phyloP scores from a whole-genome alignment of 2,888 invertebrate species.

The Brenthis hecate region DNA sequence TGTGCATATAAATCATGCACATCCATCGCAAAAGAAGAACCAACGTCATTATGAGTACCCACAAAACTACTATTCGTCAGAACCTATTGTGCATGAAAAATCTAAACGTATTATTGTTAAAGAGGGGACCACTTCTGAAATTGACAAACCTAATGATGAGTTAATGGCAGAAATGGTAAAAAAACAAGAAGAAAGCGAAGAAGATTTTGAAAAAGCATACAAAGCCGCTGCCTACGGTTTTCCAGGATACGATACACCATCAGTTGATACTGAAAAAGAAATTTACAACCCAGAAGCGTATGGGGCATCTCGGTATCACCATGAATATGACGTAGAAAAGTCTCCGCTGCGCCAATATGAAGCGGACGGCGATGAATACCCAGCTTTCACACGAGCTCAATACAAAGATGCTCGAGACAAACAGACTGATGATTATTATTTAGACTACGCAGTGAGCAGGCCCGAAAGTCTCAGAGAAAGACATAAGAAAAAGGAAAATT shows the following conservation, averaged over 20 bases:
- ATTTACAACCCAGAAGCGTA: conserved; percentile 66
- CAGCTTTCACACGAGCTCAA: conserved; percentile 58
- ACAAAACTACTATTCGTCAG: conserved; percentile 42
- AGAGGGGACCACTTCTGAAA: conserved; percentile 62
- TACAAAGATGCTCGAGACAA: conserved; percentile 69
- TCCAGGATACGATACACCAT: conserved; percentile 59
- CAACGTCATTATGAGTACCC: conserved; percentile 38
- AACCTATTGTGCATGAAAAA: conserved; percentile 60
- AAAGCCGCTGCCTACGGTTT: conserved; percentile 73
- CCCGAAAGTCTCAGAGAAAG: conserved; percentile 63
- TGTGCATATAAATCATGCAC: conserved; percentile 33
- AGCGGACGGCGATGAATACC: conserved; percentile 62
- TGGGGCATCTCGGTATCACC: conserved; percentile 54
- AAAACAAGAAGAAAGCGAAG: conserved; percentile 69
- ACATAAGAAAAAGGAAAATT: conserved; percentile 63
- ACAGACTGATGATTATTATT: conserved; percentile 65
- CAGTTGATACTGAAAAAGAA: conserved; percentile 60
- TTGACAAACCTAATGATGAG: conserved; percentile 58
- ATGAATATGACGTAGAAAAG: conserved; percentile 57
- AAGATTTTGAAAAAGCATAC: conserved; percentile 75
- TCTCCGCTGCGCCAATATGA: conserved; percentile 67
- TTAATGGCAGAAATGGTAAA: conserved; percentile 57
- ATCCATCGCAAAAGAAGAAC: conserved; percentile 4
- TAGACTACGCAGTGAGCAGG: conserved; percentile 64
- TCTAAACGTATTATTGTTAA: conserved; percentile 64